Conservation (phyloP, 1,140 invertebrate species). For the Drosophila nikananu region DNA sequence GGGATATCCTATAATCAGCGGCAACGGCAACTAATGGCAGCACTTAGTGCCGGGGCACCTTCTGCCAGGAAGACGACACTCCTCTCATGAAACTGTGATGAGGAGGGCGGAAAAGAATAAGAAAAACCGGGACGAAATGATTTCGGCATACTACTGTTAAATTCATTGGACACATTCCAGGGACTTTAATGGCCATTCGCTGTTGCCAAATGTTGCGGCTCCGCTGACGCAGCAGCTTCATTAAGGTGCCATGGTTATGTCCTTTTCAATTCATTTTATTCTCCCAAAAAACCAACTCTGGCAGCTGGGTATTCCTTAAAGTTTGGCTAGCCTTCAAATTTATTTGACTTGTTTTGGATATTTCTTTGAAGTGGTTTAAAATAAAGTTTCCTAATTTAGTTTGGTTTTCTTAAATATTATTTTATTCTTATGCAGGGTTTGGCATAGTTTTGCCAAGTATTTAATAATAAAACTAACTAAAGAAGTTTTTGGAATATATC, state of each 20-base stretch:
- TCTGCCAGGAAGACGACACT: conserved; percentile 17
- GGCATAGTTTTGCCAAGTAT: background rate
- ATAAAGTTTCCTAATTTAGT: background rate
- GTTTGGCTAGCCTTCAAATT: background rate
- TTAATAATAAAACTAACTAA: background rate
- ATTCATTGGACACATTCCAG: conserved; percentile 71
- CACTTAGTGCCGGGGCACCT: conserved; percentile 31
- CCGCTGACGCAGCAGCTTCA: conserved; percentile 29
- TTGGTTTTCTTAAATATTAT: background rate
- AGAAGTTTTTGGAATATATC: too few relatives aligned
- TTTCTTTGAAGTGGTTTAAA: background rate
- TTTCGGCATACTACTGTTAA: conserved; percentile 57
- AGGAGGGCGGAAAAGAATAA: conserved; percentile 24
- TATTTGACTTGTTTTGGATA: too few relatives aligned
- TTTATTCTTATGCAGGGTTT: background rate
- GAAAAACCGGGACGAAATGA: conserved; percentile 26
- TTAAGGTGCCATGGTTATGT: conserved; percentile 38
- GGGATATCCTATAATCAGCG: conserved; percentile 34
- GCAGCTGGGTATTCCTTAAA: conserved; percentile 11
- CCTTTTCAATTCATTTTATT: conserved; percentile 21
- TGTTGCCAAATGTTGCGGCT: conserved; percentile 52
- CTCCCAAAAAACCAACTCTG: too few relatives aligned
- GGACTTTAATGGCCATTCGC: conserved; percentile 55
- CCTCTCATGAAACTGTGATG: conserved; percentile 51
- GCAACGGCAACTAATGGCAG: conserved; percentile 38